phyloP scores from a whole-genome alignment of 1,140 invertebrate species.

The Penaeus chinensis region DNA sequence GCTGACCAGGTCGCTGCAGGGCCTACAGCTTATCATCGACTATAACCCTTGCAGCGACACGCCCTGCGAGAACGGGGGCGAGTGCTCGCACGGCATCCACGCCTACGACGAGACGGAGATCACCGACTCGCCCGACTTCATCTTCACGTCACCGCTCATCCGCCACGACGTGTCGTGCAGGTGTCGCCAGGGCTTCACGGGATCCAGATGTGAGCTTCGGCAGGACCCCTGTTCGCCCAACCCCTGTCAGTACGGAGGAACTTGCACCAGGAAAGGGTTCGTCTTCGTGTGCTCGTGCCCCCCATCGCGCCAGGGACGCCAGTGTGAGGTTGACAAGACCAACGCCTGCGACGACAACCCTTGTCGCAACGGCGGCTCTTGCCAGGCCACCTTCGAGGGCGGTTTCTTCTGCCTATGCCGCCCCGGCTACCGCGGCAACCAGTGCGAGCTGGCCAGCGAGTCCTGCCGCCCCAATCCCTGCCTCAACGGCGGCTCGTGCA shows the following conservation, averaged over 20 bases:
- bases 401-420: slow-evolving; percentile 91
- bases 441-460: slow-evolving; percentile 84
- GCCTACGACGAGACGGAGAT: slow-evolving; percentile 76
- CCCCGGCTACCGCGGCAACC: slow-evolving; percentile 87
- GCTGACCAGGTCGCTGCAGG: slow-evolving; percentile 75
- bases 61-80: slow-evolving; percentile 67
- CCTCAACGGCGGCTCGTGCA: slow-evolving; percentile 84
- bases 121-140: slow-evolving; percentile 80
- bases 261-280: slow-evolving; percentile 83
- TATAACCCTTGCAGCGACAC: slow-evolving; percentile 67
- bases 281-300: slow-evolving; percentile 87
- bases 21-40: slow-evolving; percentile 61
- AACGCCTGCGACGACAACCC: slow-evolving; percentile 86
- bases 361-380: slow-evolving; percentile 89
- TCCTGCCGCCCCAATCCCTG: slow-evolving; percentile 92
- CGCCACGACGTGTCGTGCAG: slow-evolving; percentile 82
- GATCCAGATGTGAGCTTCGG: slow-evolving; percentile 79
- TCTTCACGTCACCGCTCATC: slow-evolving; percentile 84
- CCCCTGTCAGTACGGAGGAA: slow-evolving; percentile 84
- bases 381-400: slow-evolving; percentile 85
- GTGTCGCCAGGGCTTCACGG: slow-evolving; percentile 85
- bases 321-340: slow-evolving; percentile 85
- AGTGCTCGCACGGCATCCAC: slow-evolving; percentile 79
- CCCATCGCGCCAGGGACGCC: slow-evolving; percentile 79
- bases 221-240: slow-evolving; percentile 93